These are phyloP conservation scores for Blastobasis lacticolella DNA, from an alignment of 2,888 invertebrate species.

Conservation along the genomic window DNA sequence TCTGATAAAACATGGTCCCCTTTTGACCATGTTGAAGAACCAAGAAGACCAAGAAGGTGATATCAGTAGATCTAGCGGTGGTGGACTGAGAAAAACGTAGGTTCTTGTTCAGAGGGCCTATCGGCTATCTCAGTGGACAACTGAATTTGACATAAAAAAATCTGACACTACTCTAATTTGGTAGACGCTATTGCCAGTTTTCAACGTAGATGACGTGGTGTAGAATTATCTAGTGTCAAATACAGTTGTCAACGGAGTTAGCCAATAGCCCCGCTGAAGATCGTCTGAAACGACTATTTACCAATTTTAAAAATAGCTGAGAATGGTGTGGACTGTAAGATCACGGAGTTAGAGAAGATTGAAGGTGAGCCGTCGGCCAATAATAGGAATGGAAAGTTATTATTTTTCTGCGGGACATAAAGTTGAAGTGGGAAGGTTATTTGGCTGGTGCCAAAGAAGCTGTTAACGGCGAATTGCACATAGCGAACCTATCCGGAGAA, in stretches of 20 bases:
- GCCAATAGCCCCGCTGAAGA: no score
- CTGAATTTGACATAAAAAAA: no score
- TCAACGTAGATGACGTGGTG: no score
- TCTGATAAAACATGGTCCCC: no score
- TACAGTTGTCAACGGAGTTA: no score
- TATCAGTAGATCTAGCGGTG: conserved; percentile 99
- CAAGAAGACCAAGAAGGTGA: conserved; percentile 99
- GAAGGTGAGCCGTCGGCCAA: conserved; percentile 98
- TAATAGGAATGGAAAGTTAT: conserved; percentile 98
- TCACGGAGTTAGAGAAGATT: conserved; percentile 87
- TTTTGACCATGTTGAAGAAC: no score
- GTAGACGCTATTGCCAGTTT: no score
- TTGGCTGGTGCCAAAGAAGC: conserved; percentile 71
- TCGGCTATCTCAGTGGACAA: no score
- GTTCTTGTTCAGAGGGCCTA: conserved; percentile 98
- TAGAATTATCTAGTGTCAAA: no score
- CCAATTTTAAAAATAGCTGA: conserved; percentile 80
- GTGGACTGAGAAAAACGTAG: conserved; percentile 99
- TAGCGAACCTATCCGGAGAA: conserved; percentile 98
- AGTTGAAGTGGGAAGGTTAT: conserved; percentile 89
- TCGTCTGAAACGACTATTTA: conserved; percentile 86
- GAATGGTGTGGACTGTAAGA: conserved; percentile 80
- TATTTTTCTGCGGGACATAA: conserved; percentile 96
- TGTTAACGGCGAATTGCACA: conserved; percentile 86
- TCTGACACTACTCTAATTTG: no score